A percentile compares a stretch with the other conserved stretches of the same genome.
Evolutionary conservation across 2,888 invertebrate species (phyloP).

Genomic region (Leptinotarsa juncta): DNA sequence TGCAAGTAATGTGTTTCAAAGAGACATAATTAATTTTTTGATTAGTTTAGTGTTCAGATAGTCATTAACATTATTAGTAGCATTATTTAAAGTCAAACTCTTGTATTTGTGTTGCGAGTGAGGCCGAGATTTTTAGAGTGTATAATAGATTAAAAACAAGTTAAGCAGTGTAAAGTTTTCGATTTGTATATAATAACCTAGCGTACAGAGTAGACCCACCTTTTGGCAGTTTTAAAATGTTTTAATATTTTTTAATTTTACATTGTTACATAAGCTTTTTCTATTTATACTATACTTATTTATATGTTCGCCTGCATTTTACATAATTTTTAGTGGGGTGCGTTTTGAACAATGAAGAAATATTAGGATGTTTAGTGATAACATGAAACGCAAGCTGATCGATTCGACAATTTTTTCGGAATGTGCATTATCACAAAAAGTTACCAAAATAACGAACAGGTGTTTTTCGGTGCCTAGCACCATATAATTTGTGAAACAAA

Average conservation of each 20-base stretch:
- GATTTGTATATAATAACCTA: slow-evolving; percentile 50
- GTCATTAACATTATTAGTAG: slow-evolving; percentile 49
- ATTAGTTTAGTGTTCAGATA: slow-evolving; percentile 57
- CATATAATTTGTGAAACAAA: neutral
- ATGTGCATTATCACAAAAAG: slow-evolving; percentile 3
- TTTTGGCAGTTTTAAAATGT: slow-evolving; percentile 23
- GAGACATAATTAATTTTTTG: slow-evolving; percentile 46
- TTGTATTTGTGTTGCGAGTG: slow-evolving; percentile 53
- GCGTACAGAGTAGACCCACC: slow-evolving; percentile 16
- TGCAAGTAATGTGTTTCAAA: slow-evolving; percentile 57
- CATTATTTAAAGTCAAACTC: slow-evolving; percentile 35
- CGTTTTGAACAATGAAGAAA: neutral
- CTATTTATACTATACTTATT: slow-evolving; percentile 16
- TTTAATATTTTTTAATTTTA: slow-evolving; percentile 16
- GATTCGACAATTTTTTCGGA: neutral
- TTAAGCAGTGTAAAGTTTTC: slow-evolving; percentile 52
- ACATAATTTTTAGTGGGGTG: neutral
- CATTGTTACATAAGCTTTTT: slow-evolving; percentile 16
- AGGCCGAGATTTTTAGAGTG: slow-evolving; percentile 52
- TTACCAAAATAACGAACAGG: slow-evolving; percentile 4
- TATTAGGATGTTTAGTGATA: neutral
- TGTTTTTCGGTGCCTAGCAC: slow-evolving; percentile 5
- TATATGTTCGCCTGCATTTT: slow-evolving; percentile 9
- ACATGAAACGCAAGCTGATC: slow-evolving; percentile 2
- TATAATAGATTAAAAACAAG: slow-evolving; percentile 45